Base-by-base conservation (phyloP, 2,113 vertebrate genomes). In the Ptychochromis oligacanthus region DNA sequence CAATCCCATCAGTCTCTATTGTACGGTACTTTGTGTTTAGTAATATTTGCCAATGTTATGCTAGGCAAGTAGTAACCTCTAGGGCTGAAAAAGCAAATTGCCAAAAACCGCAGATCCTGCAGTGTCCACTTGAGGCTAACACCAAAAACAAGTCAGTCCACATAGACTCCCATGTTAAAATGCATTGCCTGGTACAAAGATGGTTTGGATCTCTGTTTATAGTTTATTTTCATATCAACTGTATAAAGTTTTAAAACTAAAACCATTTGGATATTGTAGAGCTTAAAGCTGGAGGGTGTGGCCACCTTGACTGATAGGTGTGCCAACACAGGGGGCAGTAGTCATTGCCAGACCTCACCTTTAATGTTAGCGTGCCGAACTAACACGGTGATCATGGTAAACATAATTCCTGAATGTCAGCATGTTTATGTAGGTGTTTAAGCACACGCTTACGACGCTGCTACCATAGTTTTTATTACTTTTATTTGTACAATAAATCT, bases 401-500 rank as follows among this genome's bases (percentile, higher is more conserved):
- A 57, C 55, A 72, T 34, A 54, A 34, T 31, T 72, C 26, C 67
- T 72, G 46, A 49, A 72, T 34, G 67, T 72, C 34, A n/a, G 26
- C 67, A 52, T 54, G 46, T 2, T 1, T 54, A 34, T 31, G 40
- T 18, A 52, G n/a, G 4, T 6, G 14, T 52, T 52, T 52, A 52
- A 18, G 17, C 6, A 13, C 55, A 24, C n/a, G 4, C 55, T 72
- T 9, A 31, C 67, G n/a, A n/a, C 54, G 26, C 11, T 72, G 46
- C 17, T 54, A 49, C n/a, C 60, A 67, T 8, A 31, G 52, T 81
- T 31, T 57, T 17, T 24, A 22, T 60, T 24, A 0, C 8, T 17
- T 77, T 78, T 15, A n/a, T 82, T 55, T 22, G 26, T 31, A 15
- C 26, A 72, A 28, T 80, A 60, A 14, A 83, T 81, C 15, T 38